Percentiles rank a stretch among this genome's conserved stretches.
Evolutionary conservation across 2,888 invertebrate species (phyloP).

Genomic region (Diplolepis rosae): DNA sequence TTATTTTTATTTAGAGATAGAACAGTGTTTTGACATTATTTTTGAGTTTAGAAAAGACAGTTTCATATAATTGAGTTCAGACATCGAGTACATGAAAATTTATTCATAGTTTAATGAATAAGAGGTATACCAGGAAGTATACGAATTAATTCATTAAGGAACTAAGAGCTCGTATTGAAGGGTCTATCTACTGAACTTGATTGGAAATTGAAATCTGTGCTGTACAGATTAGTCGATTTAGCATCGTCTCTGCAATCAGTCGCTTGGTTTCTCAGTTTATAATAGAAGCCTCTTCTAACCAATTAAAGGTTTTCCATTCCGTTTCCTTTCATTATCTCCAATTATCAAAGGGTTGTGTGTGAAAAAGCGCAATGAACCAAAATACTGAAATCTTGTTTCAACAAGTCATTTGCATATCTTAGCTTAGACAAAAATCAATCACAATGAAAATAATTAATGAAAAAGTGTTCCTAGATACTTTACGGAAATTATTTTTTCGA

Average conservation of each 20-base stretch:
- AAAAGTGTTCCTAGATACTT: background rate
- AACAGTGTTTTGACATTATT: too few species aligned
- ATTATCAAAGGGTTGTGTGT: conserved; percentile 1
- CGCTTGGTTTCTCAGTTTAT: conserved; percentile 14
- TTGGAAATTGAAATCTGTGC: conserved; percentile 29
- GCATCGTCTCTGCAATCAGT: conserved; percentile 24
- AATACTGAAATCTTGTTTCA: background rate
- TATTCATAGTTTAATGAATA: background rate
- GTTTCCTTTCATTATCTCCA: conserved; percentile 16
- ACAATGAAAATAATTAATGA: too few species aligned
- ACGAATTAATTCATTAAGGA: conserved; percentile 3
- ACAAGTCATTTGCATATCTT: too few species aligned
- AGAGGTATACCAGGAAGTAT: background rate
- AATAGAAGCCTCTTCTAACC: conserved; percentile 9
- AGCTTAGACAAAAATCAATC: too few species aligned
- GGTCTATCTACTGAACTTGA: conserved; percentile 14
- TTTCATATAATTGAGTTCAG: background rate
- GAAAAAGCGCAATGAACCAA: background rate
- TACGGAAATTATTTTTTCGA: conserved; percentile 20
- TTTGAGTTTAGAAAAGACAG: too few species aligned
- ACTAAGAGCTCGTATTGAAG: conserved; percentile 12
- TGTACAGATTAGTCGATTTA: conserved; percentile 30
- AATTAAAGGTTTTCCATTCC: conserved; percentile 22
- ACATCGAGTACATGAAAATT: background rate
- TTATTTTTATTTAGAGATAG: too few species aligned